Percentiles rank a stretch among this genome's conserved stretches.
Conservation (phyloP, 92 coral and sea anemone genomes). For the Micromussa lordhowensis region DNA sequence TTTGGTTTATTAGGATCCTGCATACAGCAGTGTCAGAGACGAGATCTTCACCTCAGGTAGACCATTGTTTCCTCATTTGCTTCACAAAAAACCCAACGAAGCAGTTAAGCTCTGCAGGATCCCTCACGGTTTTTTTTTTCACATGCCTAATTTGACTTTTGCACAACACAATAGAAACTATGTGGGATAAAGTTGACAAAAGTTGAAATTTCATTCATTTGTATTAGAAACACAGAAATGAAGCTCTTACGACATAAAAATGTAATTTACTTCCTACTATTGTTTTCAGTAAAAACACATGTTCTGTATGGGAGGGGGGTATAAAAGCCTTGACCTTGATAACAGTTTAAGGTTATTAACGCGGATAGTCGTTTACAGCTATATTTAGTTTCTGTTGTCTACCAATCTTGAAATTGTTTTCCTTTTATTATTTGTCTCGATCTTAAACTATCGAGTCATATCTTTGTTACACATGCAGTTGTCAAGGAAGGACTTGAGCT, state of each 20-base stretch:
- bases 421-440: background rate
- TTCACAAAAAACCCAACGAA: background rate
- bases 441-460: background rate
- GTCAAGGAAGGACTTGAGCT: too few relatives aligned
- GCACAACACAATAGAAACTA: background rate
- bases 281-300: background rate
- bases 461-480: background rate
- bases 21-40: constrained; percentile 39
- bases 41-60: constrained; percentile 43
- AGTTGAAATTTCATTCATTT: background rate
- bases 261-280: background rate
- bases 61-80: background rate
- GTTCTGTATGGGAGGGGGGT: background rate
- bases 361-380: background rate
- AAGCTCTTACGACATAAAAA: background rate
- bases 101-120: background rate
- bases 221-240: background rate
- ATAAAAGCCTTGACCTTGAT: background rate
- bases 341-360: background rate
- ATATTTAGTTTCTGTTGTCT: background rate
- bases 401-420: background rate
- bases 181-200: background rate
- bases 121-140: background rate
- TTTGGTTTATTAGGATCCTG: constrained; percentile 35
- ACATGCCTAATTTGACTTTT: background rate